Conservation (phyloP, 2,113 vertebrate genomes). For the Cyrtonyx montezumae region DNA sequence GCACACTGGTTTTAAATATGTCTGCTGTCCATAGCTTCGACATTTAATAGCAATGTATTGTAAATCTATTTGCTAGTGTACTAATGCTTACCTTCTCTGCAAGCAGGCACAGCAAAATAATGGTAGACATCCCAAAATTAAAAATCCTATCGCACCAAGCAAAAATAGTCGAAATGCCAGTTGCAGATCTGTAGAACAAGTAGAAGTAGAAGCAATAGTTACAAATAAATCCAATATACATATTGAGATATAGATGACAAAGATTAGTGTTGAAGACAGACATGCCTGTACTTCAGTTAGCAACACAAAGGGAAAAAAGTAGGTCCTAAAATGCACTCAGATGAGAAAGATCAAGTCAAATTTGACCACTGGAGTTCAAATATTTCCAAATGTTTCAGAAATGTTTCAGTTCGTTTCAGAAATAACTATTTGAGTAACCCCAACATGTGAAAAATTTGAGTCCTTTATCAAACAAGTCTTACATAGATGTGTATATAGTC, state of each 20-base stretch:
- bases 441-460: too few species aligned
- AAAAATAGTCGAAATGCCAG: constrained; percentile 55
- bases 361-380: accelerated
- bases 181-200: constrained; percentile 58
- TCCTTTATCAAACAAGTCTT: neutral
- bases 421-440: neutral
- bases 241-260: neutral
- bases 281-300: neutral
- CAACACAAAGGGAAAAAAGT: neutral
- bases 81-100: constrained; percentile 63
- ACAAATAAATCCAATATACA: neutral
- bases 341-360: neutral
- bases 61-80: neutral
- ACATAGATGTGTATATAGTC: neutral
- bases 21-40: neutral
- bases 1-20: neutral
- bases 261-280: neutral
- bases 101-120: constrained; percentile 40
- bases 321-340: neutral
- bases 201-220: constrained; percentile 31
- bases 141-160: neutral
- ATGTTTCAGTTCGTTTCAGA: neutral
- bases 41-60: neutral
- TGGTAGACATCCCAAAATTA: constrained; percentile 53
- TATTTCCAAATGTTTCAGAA: neutral